Evolutionary conservation across 2,797 vertebrate genomes (phyloP).

Genomic region (Hydrocynus forskahlii): DNA sequence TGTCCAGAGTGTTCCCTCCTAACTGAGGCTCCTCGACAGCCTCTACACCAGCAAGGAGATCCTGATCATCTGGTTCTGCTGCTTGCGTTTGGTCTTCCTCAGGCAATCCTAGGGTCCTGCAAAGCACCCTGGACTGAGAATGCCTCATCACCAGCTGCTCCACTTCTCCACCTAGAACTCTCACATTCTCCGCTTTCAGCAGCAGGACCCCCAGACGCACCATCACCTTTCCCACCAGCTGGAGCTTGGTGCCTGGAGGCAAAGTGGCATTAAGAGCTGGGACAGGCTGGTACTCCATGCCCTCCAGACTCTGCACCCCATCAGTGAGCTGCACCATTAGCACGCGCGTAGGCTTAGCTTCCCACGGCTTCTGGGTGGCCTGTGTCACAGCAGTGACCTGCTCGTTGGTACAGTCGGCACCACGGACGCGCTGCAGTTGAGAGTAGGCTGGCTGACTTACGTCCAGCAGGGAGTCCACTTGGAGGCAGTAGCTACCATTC

Average conservation of each 20-base stretch:
- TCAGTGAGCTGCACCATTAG: slow-evolving; percentile 93
- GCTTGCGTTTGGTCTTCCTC: slow-evolving; percentile 68
- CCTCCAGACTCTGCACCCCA: slow-evolving; percentile 90
- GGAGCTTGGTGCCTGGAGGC: slow-evolving; percentile 91
- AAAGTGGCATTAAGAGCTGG: slow-evolving; percentile 81
- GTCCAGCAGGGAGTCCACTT: slow-evolving; percentile 92
- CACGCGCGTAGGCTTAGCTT: slow-evolving; percentile 88
- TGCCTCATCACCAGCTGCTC: slow-evolving; percentile 87
- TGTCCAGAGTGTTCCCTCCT: slow-evolving; percentile 71
- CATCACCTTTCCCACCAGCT: slow-evolving; percentile 82
- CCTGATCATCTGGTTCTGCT: slow-evolving; percentile 72
- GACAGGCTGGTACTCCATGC: slow-evolving; percentile 90
- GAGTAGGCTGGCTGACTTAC: slow-evolving; percentile 91
- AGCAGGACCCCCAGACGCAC: slow-evolving; percentile 91
- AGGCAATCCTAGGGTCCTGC: slow-evolving; percentile 83
- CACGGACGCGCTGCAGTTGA: slow-evolving; percentile 88
- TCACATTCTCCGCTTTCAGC: slow-evolving; percentile 88
- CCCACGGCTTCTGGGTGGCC: slow-evolving; percentile 86
- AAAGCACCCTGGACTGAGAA: slow-evolving; percentile 83
- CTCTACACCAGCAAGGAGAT: slow-evolving; percentile 86
- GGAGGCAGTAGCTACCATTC: slow-evolving; percentile 86
- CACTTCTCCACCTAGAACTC: slow-evolving; percentile 90
- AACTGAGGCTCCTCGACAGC: slow-evolving; percentile 72
- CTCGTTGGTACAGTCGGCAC: slow-evolving; percentile 86
- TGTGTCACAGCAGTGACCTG: slow-evolving; percentile 86